Percentiles rank a stretch among this genome's conserved stretches.
These are phyloP conservation scores for Beris chalybata DNA, from an alignment of 2,888 invertebrate genomes.

Conservation along the genomic window DNA sequence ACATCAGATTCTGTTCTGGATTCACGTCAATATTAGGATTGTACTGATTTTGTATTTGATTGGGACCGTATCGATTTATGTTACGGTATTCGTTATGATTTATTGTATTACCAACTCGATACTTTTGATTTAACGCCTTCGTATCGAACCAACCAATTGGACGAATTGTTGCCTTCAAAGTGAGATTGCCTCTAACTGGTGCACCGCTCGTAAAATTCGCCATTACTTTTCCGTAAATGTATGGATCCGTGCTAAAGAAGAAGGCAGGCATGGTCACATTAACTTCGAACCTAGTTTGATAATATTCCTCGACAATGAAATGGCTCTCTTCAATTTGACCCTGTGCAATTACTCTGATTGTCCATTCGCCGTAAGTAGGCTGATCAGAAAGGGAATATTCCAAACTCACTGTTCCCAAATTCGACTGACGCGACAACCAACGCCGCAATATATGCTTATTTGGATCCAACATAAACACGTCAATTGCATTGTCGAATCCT, in stretches of 20 bases:
- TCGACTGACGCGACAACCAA: conserved; percentile 92
- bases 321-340: conserved; percentile 84
- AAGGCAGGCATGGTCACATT: conserved; percentile 96
- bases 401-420: conserved; percentile 90
- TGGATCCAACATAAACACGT: conserved; percentile 91
- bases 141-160: conserved; percentile 68
- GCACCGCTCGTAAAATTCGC: conserved; percentile 96
- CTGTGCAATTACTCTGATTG: conserved; percentile 83
- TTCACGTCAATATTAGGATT: conserved; percentile 30
- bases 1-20: conserved; percentile 43
- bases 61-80: conserved; percentile 12
- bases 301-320: conserved; percentile 92
- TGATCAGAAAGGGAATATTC: conserved; percentile 89
- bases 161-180: conserved; percentile 75
- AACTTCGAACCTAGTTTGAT: conserved; percentile 90
- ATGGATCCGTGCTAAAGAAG: conserved; percentile 84
- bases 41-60: conserved; percentile 18
- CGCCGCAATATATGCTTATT: conserved; percentile 83
- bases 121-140: conserved; percentile 60
- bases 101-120: conserved; percentile 55
- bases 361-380: conserved; percentile 91
- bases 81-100: conserved; percentile 21
- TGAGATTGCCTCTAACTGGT: conserved; percentile 86
- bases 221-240: conserved; percentile 82
- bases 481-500: conserved; percentile 87